Evolutionary conservation across 1,140 invertebrate genomes (phyloP), one percentile per base, ranked within the genome.

Genomic region (Trinorchestia longiramus): DNA sequence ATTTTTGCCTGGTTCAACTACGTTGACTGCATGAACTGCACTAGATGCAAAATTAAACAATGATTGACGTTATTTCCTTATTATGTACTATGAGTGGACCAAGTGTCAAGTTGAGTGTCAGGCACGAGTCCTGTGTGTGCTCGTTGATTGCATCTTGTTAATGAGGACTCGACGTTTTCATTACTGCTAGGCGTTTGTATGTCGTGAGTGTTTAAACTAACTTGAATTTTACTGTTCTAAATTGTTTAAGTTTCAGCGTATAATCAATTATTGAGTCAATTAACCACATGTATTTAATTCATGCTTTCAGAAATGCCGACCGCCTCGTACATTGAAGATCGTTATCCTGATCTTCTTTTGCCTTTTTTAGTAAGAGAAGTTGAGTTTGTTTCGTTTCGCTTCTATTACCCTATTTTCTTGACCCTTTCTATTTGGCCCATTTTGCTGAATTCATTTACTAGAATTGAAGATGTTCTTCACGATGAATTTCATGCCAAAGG

Each of bases 241-340:
- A 36, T 77, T 77, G 3, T 77, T 23, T 11, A 19, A 53, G 47
- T 53, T 77, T 77, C 62, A 53, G 19, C 15, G 62, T 77, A 28
- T 53, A 19, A 8, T 6, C 19, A 53, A 53, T 53, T 19, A 53
- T 77, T 77, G 62, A 77, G 28, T 77, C 11, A 28, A 23, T 77
- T 77, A 77, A 77, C 62, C 62, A 77, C 36, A 3, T 77, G 15
- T 28, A 77, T 77, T 77, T 11, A 77, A 77, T 77, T 77, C 97
- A 97, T 96, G 97, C 45, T 57, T 47, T 88, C 88, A 94, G 92
- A 44, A 87, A 92, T 62, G 95, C 87, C 95, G 96, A 43, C 95
- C 96, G 77, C 95, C 97, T 57, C 97, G 6, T 53, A 11, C 47
- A 53, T 11, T 77, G 62, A 36, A 11, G 1, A 77, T 19, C 3